A percentile compares a stretch with the other conserved stretches of the same genome.
Conservation (phyloP, 1,140 invertebrate species). For the Latrodectus geometricus region DNA sequence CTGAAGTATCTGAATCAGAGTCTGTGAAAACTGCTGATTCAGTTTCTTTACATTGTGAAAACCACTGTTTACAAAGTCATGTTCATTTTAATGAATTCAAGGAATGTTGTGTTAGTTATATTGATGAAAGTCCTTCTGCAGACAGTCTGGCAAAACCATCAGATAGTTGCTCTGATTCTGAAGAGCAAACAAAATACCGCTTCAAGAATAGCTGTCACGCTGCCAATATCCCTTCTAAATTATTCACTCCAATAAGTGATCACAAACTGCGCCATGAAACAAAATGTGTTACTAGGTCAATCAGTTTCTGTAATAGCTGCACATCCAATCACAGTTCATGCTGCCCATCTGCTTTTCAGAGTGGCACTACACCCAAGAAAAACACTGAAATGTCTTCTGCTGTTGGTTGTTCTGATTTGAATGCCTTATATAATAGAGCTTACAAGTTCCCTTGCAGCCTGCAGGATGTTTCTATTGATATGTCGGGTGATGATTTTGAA, state of each 20-base stretch:
- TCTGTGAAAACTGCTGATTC: slow-evolving; percentile 11
- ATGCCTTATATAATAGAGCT: slow-evolving; percentile 61
- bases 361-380: not conserved
- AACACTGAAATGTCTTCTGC: not conserved
- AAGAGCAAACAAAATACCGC: not conserved
- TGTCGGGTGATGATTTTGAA: slow-evolving; percentile 65
- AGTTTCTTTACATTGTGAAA: slow-evolving; percentile 37
- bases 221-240: not conserved
- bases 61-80: slow-evolving; percentile 29
- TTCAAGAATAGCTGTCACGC: not conserved
- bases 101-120: slow-evolving; percentile 60
- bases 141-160: slow-evolving; percentile 46
- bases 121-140: slow-evolving; percentile 60
- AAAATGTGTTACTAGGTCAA: slow-evolving; percentile 49
- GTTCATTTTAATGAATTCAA: slow-evolving; percentile 53
- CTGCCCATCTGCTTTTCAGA: slow-evolving; percentile 40
- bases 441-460: slow-evolving; percentile 92
- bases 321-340: slow-evolving; percentile 56
- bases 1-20: slow-evolving; percentile 36
- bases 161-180: slow-evolving; percentile 18
- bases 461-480: slow-evolving; percentile 78
- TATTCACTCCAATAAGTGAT: not conserved
- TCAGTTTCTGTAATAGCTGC: slow-evolving; percentile 56
- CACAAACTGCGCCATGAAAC: not conserved
- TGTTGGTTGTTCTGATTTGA: slow-evolving; percentile 35